Percentiles rank a stretch among this genome's conserved stretches.
phyloP scores from a whole-genome alignment of 1,140 invertebrate genomes.

The Cydia pomonella region DNA sequence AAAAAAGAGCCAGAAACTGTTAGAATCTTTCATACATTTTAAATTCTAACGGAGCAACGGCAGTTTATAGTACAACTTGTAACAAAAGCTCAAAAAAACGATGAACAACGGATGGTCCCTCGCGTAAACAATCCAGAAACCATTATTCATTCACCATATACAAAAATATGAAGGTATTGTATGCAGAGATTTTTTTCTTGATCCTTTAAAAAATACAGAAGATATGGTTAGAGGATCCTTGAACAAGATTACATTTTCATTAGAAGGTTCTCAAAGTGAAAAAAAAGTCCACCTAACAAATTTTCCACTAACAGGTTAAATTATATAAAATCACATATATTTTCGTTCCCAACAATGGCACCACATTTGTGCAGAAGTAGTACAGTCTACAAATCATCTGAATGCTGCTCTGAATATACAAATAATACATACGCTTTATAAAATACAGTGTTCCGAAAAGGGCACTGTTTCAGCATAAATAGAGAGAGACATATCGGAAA shows the following conservation, averaged over 20 bases:
- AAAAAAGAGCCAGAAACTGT: neutral
- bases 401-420: neutral
- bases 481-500: slow-evolving; percentile 1
- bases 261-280: neutral
- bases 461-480: neutral
- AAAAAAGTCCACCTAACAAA: neutral
- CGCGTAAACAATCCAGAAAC: neutral
- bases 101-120: neutral
- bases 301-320: neutral
- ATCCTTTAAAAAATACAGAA: neutral
- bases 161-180: neutral
- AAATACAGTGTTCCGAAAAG: neutral
- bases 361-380: neutral
- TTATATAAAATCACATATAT: neutral
- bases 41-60: neutral
- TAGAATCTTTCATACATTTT: neutral
- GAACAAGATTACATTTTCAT: neutral
- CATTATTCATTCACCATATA: neutral
- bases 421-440: neutral
- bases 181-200: neutral
- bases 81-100: neutral
- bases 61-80: neutral
- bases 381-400: neutral
- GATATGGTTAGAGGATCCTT: neutral
- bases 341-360: neutral